Evolutionary conservation across 2,797 vertebrate species (phyloP).

Genomic region (Ambastaia sidthimunki): DNA sequence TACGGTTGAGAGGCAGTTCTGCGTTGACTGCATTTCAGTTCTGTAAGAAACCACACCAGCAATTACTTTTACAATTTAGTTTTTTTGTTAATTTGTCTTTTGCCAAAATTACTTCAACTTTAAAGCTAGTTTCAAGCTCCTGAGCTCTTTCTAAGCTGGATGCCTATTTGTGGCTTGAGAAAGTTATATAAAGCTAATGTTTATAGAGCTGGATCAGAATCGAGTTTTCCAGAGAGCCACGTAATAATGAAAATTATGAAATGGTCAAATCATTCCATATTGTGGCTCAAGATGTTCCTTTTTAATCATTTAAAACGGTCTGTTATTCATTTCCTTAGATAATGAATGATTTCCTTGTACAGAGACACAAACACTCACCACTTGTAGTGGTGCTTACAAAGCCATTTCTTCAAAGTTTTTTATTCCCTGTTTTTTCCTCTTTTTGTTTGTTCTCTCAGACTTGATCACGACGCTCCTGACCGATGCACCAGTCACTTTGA

Average conservation of each 20-base stretch:
- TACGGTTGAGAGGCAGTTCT: neutral
- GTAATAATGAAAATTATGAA: neutral
- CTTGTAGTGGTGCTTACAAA: conserved; percentile 15
- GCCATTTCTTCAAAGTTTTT: conserved; percentile 43
- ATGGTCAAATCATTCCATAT: neutral
- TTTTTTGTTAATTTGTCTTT: too few relatives aligned
- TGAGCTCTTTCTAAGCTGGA: too few relatives aligned
- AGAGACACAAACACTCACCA: conserved; percentile 10
- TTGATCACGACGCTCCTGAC: conserved; percentile 82
- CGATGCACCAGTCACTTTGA: conserved; percentile 88
- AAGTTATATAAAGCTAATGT: too few relatives aligned
- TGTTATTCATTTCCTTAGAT: neutral
- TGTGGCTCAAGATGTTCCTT: neutral
- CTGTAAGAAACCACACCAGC: too few relatives aligned
- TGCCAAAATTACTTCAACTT: too few relatives aligned
- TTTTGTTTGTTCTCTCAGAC: conserved; percentile 56
- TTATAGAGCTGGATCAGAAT: neutral
- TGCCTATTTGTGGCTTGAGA: too few relatives aligned
- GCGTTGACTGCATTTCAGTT: too few relatives aligned
- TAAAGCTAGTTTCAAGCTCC: too few relatives aligned
- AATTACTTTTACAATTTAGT: too few relatives aligned
- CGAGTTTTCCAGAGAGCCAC: neutral
- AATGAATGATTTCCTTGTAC: conserved; percentile 28
- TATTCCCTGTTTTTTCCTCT: neutral
- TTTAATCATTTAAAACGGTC: conserved; percentile 1